Evolutionary conservation across 2,888 invertebrate genomes (phyloP).

Genomic region (Empis stercorea): DNA sequence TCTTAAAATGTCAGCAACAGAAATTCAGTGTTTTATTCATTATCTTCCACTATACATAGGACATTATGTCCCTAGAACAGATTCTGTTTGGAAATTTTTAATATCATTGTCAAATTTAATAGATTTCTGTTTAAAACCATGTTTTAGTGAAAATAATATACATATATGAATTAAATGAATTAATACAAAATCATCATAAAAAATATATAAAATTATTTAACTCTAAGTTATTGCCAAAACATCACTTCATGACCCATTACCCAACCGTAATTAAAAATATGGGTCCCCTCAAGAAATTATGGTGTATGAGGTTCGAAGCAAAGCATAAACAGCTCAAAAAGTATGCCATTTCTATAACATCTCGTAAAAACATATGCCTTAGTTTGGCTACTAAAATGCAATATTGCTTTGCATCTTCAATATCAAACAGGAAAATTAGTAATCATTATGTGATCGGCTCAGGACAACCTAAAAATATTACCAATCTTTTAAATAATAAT

Average conservation of each 20-base stretch:
- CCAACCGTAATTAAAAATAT: not conserved
- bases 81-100: not conserved
- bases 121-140: not conserved
- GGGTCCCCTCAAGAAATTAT: not conserved
- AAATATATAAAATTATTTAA: not conserved
- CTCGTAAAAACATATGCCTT: not conserved
- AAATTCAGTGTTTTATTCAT: not conserved
- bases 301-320: not conserved
- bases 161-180: not conserved
- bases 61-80: not conserved
- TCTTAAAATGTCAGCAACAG: constrained; percentile 1
- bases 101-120: not conserved
- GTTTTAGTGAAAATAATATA: not conserved
- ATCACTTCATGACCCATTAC: not conserved
- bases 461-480: too few relatives aligned
- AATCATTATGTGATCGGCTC: too few relatives aligned
- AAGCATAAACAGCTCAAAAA: not conserved
- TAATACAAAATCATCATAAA: not conserved
- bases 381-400: too few relatives aligned
- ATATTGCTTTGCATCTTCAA: too few relatives aligned
- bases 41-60: not conserved
- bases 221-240: not conserved
- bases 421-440: too few relatives aligned
- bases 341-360: not conserved
- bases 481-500: too few relatives aligned